Evolutionary conservation across 2,888 invertebrate species (phyloP), one percentile per base, ranked within the genome.

Genomic region (Poecilobothrus nobilitatus): DNA sequence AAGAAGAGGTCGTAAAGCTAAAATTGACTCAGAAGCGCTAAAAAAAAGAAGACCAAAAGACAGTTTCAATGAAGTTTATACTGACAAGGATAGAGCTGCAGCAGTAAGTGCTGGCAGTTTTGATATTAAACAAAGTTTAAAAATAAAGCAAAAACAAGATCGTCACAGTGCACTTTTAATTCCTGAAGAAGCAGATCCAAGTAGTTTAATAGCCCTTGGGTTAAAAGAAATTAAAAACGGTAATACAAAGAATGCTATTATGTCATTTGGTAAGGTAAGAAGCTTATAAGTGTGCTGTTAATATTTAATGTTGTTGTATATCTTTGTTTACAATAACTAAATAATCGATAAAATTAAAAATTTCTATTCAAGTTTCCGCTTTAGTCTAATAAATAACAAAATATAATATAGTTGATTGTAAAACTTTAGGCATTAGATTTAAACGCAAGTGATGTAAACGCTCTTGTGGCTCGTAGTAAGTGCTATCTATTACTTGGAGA

Each of bases 41-140:
- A 79, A 78, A 70, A 81, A 78, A 68, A 79, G 79, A 73, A 80
- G 79, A 69, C 75, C 78, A 2, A 78, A 78, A 68, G 81, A 81
- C 68, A 78, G 79, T 65, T 81, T 81, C 65, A 92, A 93, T 74
- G 94, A 94, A 76, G 81, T 91, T 27, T 95, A 94, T 76, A 94
- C 94, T 22, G 95, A 95, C 78, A 95, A 95, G 77, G 94, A 94
- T 78, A 84, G 95, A 8, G 95, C 94, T 0, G 94, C 95, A 0
- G 94, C 94, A 0, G 94, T 94, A 20, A 91, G 92, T 76, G 86
- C 81, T 3, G 82, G 82, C 1, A 89, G 88, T n/a, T 89, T 87
- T 71, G 94, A 95, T 77, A 94, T 95, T 71, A 95, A 95, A 77
- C 90, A 91, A 73, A 92, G 91, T 53, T 81, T 94, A 72, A 91